Base-by-base conservation (phyloP, 1,140 invertebrate genomes). In the Aphelinus certus region DNA sequence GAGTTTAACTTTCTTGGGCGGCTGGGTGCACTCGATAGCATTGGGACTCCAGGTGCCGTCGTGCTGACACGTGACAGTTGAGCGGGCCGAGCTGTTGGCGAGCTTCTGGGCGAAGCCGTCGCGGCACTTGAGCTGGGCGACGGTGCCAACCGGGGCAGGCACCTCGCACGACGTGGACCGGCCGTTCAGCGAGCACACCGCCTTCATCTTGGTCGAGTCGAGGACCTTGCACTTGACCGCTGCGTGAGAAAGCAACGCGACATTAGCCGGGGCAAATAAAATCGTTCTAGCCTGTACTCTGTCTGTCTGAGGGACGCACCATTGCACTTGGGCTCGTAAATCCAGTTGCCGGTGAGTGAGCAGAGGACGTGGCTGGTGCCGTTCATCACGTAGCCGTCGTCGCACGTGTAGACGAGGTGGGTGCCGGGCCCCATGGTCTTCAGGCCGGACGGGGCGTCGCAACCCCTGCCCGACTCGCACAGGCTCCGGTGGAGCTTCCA, bases 11-110 rank as follows among this genome's bases (percentile, higher is more conserved):
- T 60, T 60, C n/a, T 47, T 60, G 6, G 56, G 67, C 42, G 58
- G 58, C 46, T 70, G 58, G 2, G 84, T 45, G 49, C 86, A 88
- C 75, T 47, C 68, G 60, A 87, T 84, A 51, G 86, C 84, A 1
- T 83, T 65, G 9, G 86, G 85, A n/a, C 80, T 79, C 86, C 86
- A 88, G 26, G 81, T 4, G 43, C 86, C 86, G 1, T 72, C 77
- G 3, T 64, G 48, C 67, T 83, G 84, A 68, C 86, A 88, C 49
- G 1, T 78, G 7, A 86, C 80, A 2, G 5, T 63, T 4, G 74
- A 65, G 45, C n/a, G 58, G 56, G 45, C 3, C 6, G 26, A 45
- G 6, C 71, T 68, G 46, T 61, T 26, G 51, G 60, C 78, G 4
- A 47, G 66, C n/a, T 85, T 83, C 61, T 71, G 64, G 2, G 71